These are phyloP conservation scores for Hepsetus odoe DNA, from an alignment of 2,113 vertebrate genomes.

Conservation along the genomic window DNA sequence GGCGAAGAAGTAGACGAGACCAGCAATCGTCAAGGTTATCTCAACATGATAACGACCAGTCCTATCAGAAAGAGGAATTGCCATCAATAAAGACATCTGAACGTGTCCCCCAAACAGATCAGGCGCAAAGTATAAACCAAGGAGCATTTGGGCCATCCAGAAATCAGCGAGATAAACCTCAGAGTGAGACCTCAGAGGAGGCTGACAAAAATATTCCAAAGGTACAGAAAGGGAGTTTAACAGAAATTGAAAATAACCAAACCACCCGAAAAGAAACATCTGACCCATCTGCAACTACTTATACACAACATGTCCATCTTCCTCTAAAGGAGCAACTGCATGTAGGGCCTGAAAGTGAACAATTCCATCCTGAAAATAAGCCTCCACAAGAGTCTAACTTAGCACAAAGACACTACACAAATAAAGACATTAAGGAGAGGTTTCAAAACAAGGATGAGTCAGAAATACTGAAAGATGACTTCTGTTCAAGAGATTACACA, in stretches of 20 bases:
- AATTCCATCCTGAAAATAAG: background rate
- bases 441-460: background rate
- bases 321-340: background rate
- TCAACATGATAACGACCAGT: background rate
- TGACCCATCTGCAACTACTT: background rate
- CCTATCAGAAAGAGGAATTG: conserved; percentile 11
- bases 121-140: background rate
- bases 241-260: conserved; percentile 13
- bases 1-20: background rate
- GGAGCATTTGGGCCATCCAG: background rate
- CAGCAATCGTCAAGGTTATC: conserved; percentile 20
- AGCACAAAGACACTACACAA: background rate
- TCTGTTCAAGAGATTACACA: background rate
- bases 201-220: background rate
- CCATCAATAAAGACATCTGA: background rate
- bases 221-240: background rate
- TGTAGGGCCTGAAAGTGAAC: background rate
- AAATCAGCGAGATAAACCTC: background rate
- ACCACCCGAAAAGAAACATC: background rate
- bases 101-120: too few species aligned
- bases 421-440: background rate
- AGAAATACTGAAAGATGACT: background rate
- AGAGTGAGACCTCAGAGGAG: background rate
- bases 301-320: background rate
- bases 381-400: background rate